These are phyloP conservation scores for Aethes cnicana DNA, from an alignment of 2,888 invertebrate genomes.

Conservation along the genomic window DNA sequence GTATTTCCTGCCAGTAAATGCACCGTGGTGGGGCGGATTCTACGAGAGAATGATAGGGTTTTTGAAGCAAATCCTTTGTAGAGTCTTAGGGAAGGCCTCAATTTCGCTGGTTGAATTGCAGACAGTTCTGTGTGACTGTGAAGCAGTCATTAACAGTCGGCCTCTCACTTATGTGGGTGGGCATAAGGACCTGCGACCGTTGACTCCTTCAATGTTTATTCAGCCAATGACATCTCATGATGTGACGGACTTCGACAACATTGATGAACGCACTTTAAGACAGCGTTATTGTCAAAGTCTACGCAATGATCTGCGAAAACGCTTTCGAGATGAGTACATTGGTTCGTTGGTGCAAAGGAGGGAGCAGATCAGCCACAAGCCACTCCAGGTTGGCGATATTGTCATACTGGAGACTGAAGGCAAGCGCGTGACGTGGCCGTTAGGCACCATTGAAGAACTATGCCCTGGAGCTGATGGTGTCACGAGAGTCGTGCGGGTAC, in stretches of 20 bases:
- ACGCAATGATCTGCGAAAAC: slow-evolving; percentile 14
- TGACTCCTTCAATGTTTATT: neutral
- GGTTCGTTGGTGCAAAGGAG: neutral
- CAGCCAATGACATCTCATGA: neutral
- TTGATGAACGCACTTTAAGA: neutral
- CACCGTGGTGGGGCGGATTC: slow-evolving; percentile 20
- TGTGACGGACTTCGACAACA: slow-evolving; percentile 5
- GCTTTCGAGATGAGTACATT: slow-evolving; percentile 12
- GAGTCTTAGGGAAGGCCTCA: slow-evolving; percentile 14
- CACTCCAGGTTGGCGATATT: neutral
- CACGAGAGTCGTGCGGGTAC: neutral
- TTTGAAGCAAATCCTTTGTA: slow-evolving; percentile 7
- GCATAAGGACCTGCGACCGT: neutral
- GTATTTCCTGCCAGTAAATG: slow-evolving; percentile 19
- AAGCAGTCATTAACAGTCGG: slow-evolving; percentile 4
- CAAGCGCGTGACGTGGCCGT: slow-evolving; percentile 9
- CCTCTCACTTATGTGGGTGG: slow-evolving; percentile 1
- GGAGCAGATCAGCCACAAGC: neutral
- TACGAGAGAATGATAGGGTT: slow-evolving; percentile 9
- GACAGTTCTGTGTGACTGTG: slow-evolving; percentile 15
- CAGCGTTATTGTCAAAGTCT: slow-evolving; percentile 3
- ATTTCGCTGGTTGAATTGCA: slow-evolving; percentile 1
- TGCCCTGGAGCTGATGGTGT: neutral
- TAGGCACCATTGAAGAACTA: too few relatives aligned
- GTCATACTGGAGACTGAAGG: slow-evolving; percentile 4